Evolutionary conservation across 2,113 vertebrate species (phyloP).

Genomic region (Enhydra lutris): DNA sequence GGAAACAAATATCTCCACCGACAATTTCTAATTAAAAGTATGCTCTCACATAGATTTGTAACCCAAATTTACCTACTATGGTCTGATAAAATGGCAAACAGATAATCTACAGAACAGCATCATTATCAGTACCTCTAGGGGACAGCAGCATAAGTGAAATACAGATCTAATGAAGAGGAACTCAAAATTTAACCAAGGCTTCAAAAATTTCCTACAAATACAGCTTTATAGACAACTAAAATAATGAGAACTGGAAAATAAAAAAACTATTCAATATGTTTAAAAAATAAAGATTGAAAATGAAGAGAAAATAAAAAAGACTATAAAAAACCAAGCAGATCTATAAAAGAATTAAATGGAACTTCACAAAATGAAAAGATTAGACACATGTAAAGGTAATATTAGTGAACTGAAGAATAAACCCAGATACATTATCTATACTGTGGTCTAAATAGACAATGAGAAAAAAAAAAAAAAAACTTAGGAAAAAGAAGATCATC

Average conservation of each 20-base stretch:
- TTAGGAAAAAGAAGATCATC: neutral
- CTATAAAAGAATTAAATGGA: neutral
- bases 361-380: neutral
- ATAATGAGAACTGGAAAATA: neutral
- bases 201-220: neutral
- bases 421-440: neutral
- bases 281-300: neutral
- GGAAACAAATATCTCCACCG: neutral
- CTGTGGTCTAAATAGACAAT: neutral
- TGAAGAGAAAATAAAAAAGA: neutral
- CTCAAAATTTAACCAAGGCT: neutral
- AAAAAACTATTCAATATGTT: neutral
- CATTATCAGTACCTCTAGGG: neutral
- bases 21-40: slow-evolving; percentile 1
- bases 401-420: neutral
- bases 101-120: neutral
- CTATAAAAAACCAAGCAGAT: neutral
- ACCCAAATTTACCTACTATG: slow-evolving; percentile 3
- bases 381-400: neutral
- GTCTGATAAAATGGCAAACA: neutral
- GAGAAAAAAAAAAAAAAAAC: neutral
- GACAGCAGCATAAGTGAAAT: slow-evolving; percentile 1
- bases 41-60: neutral
- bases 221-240: neutral
- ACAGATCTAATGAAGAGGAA: neutral